A percentile compares a stretch with the other conserved stretches of the same genome.
These are phyloP conservation scores for Thomomys bottae DNA, from an alignment of 2,113 vertebrate genomes.

Conservation along the genomic window DNA sequence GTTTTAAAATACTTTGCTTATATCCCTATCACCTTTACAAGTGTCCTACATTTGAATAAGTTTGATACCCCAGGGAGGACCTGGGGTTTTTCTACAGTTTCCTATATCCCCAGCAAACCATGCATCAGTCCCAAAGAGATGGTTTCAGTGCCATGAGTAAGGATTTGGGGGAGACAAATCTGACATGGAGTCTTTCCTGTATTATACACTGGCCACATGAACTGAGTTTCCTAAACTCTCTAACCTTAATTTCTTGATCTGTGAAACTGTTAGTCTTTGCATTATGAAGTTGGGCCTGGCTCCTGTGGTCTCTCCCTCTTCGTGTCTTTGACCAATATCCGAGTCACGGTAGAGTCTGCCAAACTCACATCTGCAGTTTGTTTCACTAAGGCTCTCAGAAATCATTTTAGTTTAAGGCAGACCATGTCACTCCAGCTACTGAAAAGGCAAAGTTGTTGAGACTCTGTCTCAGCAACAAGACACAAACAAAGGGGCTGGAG, in stretches of 20 bases:
- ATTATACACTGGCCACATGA: not conserved
- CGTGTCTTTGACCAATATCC: not conserved
- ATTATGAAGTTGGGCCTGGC: not conserved
- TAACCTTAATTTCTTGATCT: not conserved
- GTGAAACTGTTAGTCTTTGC: not conserved
- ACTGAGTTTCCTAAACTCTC: not conserved
- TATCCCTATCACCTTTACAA: not conserved
- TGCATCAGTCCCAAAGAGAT: not conserved
- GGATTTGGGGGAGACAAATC: not conserved
- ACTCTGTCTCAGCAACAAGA: too few species aligned
- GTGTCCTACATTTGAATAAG: not conserved
- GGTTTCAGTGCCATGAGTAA: not conserved
- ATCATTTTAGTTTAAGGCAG: not conserved
- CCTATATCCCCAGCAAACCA: too few species aligned
- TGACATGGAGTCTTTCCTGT: not conserved
- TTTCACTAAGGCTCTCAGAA: not conserved
- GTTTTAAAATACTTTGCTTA: not conserved
- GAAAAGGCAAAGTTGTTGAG: too few species aligned
- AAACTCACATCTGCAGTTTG: not conserved
- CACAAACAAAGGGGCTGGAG: too few species aligned
- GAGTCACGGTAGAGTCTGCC: not conserved
- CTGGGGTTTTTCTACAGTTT: not conserved
- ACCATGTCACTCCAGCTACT: too few species aligned
- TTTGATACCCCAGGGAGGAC: not conserved
- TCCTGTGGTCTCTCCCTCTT: accelerated